phyloP scores from a whole-genome alignment of 2,113 vertebrate species.

The Erpornis zantholeuca region DNA sequence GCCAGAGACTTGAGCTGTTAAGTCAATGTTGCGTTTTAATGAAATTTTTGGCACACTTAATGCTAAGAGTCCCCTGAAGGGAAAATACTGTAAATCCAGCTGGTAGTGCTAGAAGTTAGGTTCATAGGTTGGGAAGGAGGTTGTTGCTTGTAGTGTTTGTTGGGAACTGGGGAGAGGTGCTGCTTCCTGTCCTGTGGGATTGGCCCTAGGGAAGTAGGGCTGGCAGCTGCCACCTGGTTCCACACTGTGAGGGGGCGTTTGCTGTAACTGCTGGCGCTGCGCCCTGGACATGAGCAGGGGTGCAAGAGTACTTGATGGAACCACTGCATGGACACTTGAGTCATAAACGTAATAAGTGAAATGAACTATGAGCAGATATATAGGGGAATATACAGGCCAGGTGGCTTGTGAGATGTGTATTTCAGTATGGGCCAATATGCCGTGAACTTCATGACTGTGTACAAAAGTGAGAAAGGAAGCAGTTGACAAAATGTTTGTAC shows the following conservation, averaged over 20 bases:
- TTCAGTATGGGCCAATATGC: background rate
- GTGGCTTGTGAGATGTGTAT: background rate
- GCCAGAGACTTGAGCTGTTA: constrained; percentile 23
- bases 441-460: background rate
- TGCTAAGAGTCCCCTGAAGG: constrained; percentile 40
- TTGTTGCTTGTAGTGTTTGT: background rate
- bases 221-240: background rate
- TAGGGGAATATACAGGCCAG: background rate
- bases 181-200: background rate
- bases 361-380: background rate
- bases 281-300: background rate
- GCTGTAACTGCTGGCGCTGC: background rate
- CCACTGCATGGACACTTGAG: background rate
- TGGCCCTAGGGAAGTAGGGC: background rate
- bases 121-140: background rate
- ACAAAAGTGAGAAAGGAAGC: background rate
- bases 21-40: constrained; percentile 40
- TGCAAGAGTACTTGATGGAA: accelerated
- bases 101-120: background rate
- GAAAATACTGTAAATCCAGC: constrained; percentile 31
- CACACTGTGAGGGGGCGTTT: background rate
- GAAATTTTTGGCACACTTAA: constrained; percentile 41
- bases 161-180: background rate
- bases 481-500: background rate
- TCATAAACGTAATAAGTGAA: background rate